These are phyloP conservation scores for Tapera naevia DNA, from an alignment of 2,797 vertebrate genomes.

Conservation along the genomic window DNA sequence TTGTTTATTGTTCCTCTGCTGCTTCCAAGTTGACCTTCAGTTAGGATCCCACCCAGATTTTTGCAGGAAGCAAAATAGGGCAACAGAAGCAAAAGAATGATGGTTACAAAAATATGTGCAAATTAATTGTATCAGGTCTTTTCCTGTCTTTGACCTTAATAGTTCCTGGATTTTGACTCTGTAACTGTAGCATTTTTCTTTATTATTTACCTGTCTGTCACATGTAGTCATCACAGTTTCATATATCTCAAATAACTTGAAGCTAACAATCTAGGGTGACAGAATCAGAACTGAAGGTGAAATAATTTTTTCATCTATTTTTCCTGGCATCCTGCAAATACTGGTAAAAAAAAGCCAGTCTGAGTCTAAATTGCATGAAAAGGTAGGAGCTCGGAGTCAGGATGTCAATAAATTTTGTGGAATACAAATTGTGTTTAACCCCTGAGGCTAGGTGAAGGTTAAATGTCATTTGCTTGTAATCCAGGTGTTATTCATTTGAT, in stretches of 20 bases:
- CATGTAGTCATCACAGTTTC: neutral
- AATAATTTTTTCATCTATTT: neutral
- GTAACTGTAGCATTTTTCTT: neutral
- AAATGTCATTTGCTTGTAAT: neutral
- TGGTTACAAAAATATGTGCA: neutral
- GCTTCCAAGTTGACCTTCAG: slow-evolving; percentile 13
- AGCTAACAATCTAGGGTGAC: neutral
- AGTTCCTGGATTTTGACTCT: neutral
- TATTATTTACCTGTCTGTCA: neutral
- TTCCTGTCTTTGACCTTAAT: too few species aligned
- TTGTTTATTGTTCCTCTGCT: slow-evolving; percentile 54
- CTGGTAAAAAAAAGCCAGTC: neutral
- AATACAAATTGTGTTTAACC: neutral
- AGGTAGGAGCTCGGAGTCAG: neutral
- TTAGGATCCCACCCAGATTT: slow-evolving; percentile 14
- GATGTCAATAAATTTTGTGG: neutral
- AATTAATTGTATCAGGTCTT: neutral
- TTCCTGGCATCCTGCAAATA: neutral
- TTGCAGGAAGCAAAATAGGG: neutral
- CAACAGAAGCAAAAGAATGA: neutral
- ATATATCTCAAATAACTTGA: neutral
- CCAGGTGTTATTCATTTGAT: neutral
- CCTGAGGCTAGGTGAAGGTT: neutral
- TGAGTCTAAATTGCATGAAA: neutral
- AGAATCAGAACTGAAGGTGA: neutral